A percentile compares a stretch with the other conserved stretches of the same genome.
Conservation (phyloP, 2,797 vertebrate species). For the Molossus alvarezi region DNA sequence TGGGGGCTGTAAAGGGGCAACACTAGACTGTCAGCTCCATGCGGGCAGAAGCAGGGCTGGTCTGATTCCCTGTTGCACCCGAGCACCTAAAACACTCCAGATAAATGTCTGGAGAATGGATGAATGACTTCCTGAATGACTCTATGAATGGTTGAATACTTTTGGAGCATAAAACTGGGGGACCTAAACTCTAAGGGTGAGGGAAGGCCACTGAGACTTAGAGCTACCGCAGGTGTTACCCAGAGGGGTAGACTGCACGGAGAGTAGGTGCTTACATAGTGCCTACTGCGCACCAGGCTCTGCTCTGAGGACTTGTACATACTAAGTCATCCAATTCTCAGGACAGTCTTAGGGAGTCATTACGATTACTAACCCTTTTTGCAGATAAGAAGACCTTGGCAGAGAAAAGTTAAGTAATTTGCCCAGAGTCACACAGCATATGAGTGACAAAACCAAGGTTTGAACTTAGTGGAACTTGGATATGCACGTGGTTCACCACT, state of each 20-base stretch:
- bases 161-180: no score
- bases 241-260: no score
- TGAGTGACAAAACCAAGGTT: not conserved
- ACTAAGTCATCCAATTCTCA: not conserved
- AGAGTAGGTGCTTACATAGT: no score
- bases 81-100: not conserved
- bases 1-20: no score
- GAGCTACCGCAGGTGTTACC: not conserved
- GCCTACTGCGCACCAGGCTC: not conserved
- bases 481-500: not conserved
- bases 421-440: no score
- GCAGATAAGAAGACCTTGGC: not conserved
- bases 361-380: not conserved
- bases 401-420: conserved; percentile 20
- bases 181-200: not conserved
- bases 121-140: not conserved
- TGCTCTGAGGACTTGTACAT: not conserved
- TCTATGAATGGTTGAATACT: not conserved
- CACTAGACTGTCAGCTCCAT: accelerated
- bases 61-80: not conserved
- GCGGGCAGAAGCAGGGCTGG: not conserved
- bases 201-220: not conserved
- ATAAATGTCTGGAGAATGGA: not conserved
- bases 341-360: not conserved
- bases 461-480: not conserved